Base-by-base conservation (phyloP, 1,140 invertebrate genomes). In the Acyrthosiphon pisum region DNA sequence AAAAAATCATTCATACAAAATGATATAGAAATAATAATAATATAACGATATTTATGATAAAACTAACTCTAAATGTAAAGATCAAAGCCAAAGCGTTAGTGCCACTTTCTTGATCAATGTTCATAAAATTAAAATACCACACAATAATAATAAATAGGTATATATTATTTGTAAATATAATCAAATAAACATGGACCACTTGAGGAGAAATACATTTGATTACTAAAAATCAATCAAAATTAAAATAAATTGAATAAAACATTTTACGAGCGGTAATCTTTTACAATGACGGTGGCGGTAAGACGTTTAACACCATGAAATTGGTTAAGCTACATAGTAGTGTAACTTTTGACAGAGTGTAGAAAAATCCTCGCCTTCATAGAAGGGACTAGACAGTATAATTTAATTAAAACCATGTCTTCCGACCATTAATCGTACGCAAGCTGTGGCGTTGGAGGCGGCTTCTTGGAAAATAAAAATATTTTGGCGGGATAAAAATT, bases 351-450 rank as follows among this genome's bases (percentile, higher is more conserved):
- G 87, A 89, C 87, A 53, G 46, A n/a, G n/a, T 53, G 35, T 22
- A 56, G 50, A 35, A 26, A 89, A 89, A 89, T 89, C 50, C 22
- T 35, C 46, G 91, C 23, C 41, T n/a, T 46, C 35, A 30, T 46
- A 81, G 60, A 76, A 92, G 20, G 23, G 46, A 50, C 68, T 50
- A 92, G 91, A 48, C 91, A 76, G 46, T 35, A 53, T 92, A 92
- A 92, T 92, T 92, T 92, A 92, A 92, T 92, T 92, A 92, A 92
- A 92, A 92, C n/a, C 76, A 83, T 83, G 46, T 83, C 44, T 76
- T 46, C 46, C n/a, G 76, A 92, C 76, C 68, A 92, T 92, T 92
- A 92, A 92, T 92, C 91, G 91, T 92, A 26, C 46, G 18, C 44
- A 35, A 92, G 20, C 68, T 35, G 88, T 37, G 50, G 50, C 35